Conservation (phyloP, 2,888 invertebrate species). For the Zootermopsis nevadensis region DNA sequence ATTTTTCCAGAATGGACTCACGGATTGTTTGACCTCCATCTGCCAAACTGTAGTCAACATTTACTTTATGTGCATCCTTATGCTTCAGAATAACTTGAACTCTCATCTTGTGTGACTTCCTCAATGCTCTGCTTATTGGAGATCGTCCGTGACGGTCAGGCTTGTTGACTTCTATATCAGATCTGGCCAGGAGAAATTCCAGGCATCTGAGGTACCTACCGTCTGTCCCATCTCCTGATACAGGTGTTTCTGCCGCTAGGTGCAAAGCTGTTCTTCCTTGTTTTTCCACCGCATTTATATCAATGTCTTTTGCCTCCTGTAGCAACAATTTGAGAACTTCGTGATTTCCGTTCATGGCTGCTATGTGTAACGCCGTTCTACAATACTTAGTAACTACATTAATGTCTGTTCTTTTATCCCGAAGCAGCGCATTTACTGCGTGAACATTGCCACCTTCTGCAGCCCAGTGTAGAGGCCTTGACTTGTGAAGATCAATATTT, state of each 20-base stretch:
- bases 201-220: background rate
- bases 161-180: background rate
- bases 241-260: background rate
- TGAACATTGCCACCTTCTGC: slow-evolving; percentile 9
- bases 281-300: background rate
- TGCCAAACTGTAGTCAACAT: background rate
- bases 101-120: background rate
- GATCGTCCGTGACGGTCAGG: background rate
- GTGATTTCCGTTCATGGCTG: background rate
- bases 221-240: background rate
- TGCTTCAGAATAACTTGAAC: background rate
- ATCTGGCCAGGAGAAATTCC: background rate
- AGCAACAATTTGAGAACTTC: background rate
- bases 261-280: background rate
- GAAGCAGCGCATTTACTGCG: background rate
- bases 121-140: background rate
- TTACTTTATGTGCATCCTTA: background rate
- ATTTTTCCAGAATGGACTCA: background rate
- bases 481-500: background rate
- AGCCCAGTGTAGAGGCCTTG: background rate
- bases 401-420: background rate
- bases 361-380: background rate
- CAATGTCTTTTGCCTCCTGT: background rate
- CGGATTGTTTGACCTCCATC: background rate
- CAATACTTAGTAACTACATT: background rate